Evolutionary conservation across 1,140 invertebrate genomes (phyloP), one percentile per base, ranked within the genome.

Genomic region (Anastrepha ludens): DNA sequence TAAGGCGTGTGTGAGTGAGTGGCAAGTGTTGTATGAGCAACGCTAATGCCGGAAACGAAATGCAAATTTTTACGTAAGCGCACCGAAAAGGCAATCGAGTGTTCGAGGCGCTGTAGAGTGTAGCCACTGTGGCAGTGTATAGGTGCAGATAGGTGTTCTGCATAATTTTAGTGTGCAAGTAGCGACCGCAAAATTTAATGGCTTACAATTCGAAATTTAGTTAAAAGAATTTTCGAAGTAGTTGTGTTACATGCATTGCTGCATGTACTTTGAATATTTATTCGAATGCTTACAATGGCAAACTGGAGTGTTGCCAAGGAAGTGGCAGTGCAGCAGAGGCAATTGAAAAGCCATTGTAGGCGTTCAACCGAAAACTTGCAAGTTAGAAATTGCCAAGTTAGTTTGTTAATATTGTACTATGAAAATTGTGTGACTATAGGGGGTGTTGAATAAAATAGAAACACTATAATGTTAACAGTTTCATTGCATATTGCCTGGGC

Each of bases 141-240:
- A 29, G 74, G 47, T 81, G n/a, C 2, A 3, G 2, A 8, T 58
- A 81, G 44, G 70, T 8, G 47, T 29, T 29, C 20, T 81, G 74
- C 50, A 29, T 39, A 67, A 67, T 39, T 67, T 67, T 39, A 17
- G 64, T 39, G n/a, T 11, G n/a, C 17, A 81, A 9, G 47, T 29
- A 81, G 74, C 47, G 29, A 58, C 59, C 50, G 17, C 20, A 86
- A 86, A 86, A 86, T 85, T 85, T 85, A 85, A 86, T 60, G 59
- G 59, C 15, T 60, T 86, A 20, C 85, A 62, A 86, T 11, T 44
- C n/a, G 85, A 64, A 60, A 86, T 86, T 62, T 62, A 44, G 29
- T 60, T 20, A 62, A 81, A 29, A 67, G 64, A n/a, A 29, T 81
- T 81, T 67, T 81, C 29, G 74, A 55, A 81, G 74, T 17, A 81